Conservation (phyloP, 2,888 invertebrate species). For the Phyto melanocephala region DNA sequence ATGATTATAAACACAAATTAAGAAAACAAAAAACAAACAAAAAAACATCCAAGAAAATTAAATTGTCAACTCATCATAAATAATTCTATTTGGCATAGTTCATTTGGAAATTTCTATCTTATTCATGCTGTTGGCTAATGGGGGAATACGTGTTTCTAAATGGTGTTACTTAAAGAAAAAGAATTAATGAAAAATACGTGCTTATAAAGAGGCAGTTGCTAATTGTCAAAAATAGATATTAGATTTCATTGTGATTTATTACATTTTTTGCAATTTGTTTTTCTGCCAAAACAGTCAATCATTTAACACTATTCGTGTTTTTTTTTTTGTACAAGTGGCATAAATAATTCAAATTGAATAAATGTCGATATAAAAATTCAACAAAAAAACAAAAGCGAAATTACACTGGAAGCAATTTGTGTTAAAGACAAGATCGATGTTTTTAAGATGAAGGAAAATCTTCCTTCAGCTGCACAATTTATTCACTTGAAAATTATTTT, state of each 20-base stretch:
- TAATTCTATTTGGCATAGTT: background rate
- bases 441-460: too few species aligned
- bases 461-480: too few species aligned
- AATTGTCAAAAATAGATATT: background rate
- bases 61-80: slow-evolving; percentile 14
- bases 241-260: background rate
- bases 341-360: background rate
- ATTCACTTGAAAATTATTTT: too few species aligned
- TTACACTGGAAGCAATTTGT: background rate
- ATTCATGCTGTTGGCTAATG: background rate
- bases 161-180: background rate
- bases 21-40: too few species aligned
- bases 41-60: background rate
- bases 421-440: background rate
- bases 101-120: background rate
- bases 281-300: slow-evolving; percentile 9
- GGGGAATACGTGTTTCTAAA: background rate
- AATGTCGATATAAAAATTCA: background rate
- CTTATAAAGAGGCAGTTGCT: background rate
- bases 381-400: background rate
- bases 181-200: background rate
- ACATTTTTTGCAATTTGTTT: background rate
- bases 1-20: background rate
- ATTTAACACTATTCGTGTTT: slow-evolving; percentile 9
- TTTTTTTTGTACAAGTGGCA: background rate